These are phyloP conservation scores for Rutpela maculata DNA, from an alignment of 2,888 invertebrate genomes.

Conservation along the genomic window DNA sequence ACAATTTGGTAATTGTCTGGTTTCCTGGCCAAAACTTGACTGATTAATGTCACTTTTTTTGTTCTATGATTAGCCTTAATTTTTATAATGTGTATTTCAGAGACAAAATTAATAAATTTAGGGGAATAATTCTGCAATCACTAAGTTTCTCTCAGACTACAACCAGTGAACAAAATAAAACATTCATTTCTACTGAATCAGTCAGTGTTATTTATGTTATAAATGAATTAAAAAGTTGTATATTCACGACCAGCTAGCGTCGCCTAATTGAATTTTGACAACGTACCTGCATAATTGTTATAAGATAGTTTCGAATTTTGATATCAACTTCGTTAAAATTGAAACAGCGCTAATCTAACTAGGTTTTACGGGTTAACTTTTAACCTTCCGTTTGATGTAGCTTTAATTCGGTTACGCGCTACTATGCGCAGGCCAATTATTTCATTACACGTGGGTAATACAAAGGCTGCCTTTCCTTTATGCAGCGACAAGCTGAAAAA, in stretches of 20 bases:
- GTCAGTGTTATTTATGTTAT: too few species aligned
- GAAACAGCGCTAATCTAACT: constrained; percentile 1
- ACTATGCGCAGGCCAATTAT: not conserved
- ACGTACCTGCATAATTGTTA: not conserved
- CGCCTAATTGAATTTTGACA: not conserved
- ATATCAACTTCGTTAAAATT: constrained; percentile 12
- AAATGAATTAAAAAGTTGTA: not conserved
- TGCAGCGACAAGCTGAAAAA: too few species aligned
- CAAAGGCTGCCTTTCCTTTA: not conserved
- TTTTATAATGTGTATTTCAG: too few species aligned
- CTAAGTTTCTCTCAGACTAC: too few species aligned
- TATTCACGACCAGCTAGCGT: not conserved
- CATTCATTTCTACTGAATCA: too few species aligned
- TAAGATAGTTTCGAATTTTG: not conserved
- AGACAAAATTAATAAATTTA: too few species aligned
- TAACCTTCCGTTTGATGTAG: not conserved
- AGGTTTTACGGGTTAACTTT: not conserved
- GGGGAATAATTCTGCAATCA: too few species aligned
- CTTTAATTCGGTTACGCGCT: not conserved
- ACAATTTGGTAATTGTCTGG: too few species aligned
- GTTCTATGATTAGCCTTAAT: too few species aligned
- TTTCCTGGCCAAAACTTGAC: too few species aligned
- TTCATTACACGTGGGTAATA: not conserved
- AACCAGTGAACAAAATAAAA: too few species aligned
- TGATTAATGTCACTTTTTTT: too few species aligned